Evolutionary conservation across 2,797 vertebrate genomes (phyloP).

Genomic region (Acanthis flammea): DNA sequence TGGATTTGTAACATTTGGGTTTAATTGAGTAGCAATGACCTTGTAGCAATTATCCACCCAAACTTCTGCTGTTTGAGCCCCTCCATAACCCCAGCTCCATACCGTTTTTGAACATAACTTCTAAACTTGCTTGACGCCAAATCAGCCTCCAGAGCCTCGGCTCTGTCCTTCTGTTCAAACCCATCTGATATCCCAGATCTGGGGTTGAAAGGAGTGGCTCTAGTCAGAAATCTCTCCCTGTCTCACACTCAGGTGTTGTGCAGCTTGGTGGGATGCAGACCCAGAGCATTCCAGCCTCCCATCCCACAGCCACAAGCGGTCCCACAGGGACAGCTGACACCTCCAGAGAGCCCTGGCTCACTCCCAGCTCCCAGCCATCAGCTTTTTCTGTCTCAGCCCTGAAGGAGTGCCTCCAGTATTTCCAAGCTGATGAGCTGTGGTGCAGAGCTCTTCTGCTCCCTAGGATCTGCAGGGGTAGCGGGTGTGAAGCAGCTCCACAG

Average conservation of each 20-base stretch:
- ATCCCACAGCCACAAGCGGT: too few relatives aligned
- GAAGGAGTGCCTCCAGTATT: not conserved
- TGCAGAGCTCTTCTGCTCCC: not conserved
- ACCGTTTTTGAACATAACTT: not conserved
- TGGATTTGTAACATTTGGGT: not conserved
- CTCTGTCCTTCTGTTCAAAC: not conserved
- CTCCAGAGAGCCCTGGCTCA: not conserved
- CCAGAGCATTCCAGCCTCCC: not conserved
- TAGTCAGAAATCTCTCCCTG: not conserved
- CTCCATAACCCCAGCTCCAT: not conserved
- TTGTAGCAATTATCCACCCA: not conserved
- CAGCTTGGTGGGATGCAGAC: not conserved
- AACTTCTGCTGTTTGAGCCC: not conserved
- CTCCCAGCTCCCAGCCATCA: not conserved
- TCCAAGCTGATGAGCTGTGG: not conserved
- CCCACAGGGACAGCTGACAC: fast-evolving
- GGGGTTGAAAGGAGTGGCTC: not conserved
- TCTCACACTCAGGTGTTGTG: not conserved
- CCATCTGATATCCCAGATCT: not conserved
- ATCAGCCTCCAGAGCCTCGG: not conserved
- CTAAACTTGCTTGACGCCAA: not conserved
- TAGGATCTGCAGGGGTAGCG: not conserved
- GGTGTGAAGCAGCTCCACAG: not conserved
- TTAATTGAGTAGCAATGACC: not conserved
- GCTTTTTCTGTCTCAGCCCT: not conserved